Percentiles rank a stretch among this genome's conserved stretches.
Evolutionary conservation across 1,140 invertebrate species (phyloP).

Genomic region (Meloidogyne floridensis): DNA sequence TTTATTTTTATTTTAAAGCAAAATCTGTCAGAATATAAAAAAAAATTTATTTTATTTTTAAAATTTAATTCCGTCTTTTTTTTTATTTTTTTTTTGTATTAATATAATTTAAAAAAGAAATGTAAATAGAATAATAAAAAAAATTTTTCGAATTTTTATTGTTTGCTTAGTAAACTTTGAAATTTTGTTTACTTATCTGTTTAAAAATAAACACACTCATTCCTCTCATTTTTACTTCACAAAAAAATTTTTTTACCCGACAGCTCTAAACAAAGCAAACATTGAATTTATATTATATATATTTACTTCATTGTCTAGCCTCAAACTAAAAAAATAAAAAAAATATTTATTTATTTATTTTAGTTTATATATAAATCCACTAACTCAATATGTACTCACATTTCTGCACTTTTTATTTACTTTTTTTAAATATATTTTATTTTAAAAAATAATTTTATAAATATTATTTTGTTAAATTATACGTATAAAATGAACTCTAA

Average conservation of each 20-base stretch:
- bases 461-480: too few relatives aligned
- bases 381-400: background rate
- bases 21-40: too few relatives aligned
- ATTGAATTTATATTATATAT: background rate
- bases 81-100: background rate
- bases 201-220: background rate
- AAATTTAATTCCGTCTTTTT: background rate
- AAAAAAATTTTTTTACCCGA: background rate
- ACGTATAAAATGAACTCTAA: too few relatives aligned
- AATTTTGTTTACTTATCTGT: background rate
- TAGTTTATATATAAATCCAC: background rate
- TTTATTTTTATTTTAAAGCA: background rate
- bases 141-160: background rate
- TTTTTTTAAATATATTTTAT: background rate
- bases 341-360: background rate
- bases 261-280: background rate
- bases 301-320: background rate
- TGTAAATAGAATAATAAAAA: too few relatives aligned
- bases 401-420: slow-evolving; percentile 3
- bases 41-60: background rate
- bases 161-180: background rate
- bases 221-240: background rate
- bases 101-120: background rate
- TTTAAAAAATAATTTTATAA: too few relatives aligned
- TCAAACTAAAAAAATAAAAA: background rate